Evolutionary conservation across 2,888 invertebrate species (phyloP).

Genomic region (Danaus chrysippus): DNA sequence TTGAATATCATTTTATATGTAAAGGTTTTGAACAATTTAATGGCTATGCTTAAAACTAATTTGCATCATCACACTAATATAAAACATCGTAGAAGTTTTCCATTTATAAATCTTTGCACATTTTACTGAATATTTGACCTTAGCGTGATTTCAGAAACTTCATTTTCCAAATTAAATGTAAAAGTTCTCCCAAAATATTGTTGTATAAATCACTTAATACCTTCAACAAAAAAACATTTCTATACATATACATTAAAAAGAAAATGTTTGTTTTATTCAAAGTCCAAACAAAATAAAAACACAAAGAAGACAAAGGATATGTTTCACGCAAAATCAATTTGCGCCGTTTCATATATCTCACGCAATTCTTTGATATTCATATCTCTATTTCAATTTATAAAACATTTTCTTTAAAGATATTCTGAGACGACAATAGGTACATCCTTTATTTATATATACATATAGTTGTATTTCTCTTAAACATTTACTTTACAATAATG

Average conservation of each 20-base stretch:
- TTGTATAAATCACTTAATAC: neutral
- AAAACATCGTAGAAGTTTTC: too few species aligned
- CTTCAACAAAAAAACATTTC: neutral
- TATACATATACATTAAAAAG: neutral
- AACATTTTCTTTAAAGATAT: neutral
- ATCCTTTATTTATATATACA: neutral
- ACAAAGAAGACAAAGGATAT: neutral
- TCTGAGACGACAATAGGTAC: neutral
- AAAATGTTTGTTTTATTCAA: constrained; percentile 5
- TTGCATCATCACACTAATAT: too few species aligned
- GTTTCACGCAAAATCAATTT: constrained; percentile 6
- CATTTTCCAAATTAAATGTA: too few species aligned
- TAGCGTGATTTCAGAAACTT: too few species aligned
- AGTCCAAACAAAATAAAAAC: constrained; percentile 6
- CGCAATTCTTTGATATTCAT: constrained; percentile 6
- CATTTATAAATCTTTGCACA: too few species aligned
- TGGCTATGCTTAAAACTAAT: too few species aligned
- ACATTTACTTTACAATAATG: too few species aligned
- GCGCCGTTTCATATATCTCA: constrained; percentile 1
- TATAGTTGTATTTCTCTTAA: neutral
- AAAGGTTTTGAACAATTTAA: too few species aligned
- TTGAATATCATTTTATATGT: too few species aligned
- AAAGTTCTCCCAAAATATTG: too few species aligned
- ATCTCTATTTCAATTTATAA: neutral
- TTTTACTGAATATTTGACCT: too few species aligned